Base-by-base conservation (phyloP, 1,140 invertebrate genomes). In the Halotydeus destructor region DNA sequence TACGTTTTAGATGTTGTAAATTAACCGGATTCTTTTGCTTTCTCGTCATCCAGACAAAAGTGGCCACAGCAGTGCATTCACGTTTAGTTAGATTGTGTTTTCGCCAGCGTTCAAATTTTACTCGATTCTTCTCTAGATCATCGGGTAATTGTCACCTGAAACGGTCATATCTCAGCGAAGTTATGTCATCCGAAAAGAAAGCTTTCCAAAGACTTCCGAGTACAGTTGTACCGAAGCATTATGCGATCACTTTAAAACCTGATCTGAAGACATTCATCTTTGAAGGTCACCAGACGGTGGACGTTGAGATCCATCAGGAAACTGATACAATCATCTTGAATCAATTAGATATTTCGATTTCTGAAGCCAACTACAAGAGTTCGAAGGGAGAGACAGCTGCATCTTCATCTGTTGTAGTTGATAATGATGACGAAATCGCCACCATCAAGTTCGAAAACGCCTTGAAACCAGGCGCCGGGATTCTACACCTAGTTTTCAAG, bases 181-280 rank as follows among this genome's bases (percentile, higher is more conserved):
- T n/a, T n/a, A n/a, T n/a, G n/a, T n/a, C n/a, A 34, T 5, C 19
- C 22, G 14, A 45, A 16, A 41, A 23, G 19, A 34, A 23, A 21
- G 6, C 38, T 26, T 46, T 43, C 30, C 8, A 41, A 36, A 70
- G 76, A 23, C 61, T 93, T 31, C 71, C 79, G 0, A 55, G 57
- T 5, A 61, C 70, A 41, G 64, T 82, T 1, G 59, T 62, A 11
- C 82, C 84, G 0, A 44, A 66, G 1, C 69, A 74, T 49, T 89
- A 91, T 55, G 70, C 77, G 40, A 55, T 91, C 1, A 65, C 64
- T 5, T 58, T 88, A 24, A 61, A 72, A 46, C 82, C 83, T 0
- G 66, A 83, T 56, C 57, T 88, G 25, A 57, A 65, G 19, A 61
- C 60, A 8, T 76, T 73, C 8, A 69, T 62, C 11, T 85, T 80